These are phyloP conservation scores for Euleptes europaea DNA, from an alignment of 2,113 vertebrate species.

Conservation along the genomic window DNA sequence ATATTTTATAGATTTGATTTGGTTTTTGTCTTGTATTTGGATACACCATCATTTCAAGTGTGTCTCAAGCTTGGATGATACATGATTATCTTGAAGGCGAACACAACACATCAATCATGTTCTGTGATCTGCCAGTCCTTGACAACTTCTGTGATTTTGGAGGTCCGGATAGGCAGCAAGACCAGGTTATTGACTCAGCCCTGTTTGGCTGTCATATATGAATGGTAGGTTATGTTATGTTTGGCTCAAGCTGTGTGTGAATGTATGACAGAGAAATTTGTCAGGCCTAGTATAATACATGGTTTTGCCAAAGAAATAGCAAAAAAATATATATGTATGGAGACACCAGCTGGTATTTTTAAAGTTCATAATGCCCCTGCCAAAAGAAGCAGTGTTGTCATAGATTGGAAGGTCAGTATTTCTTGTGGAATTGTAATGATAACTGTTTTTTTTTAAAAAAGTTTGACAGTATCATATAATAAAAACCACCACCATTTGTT, in stretches of 20 bases:
- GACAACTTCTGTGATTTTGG: too few relatives aligned
- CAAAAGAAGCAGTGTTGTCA: slow-evolving; percentile 60
- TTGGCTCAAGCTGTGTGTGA: neutral
- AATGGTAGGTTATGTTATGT: neutral
- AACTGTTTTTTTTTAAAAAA: slow-evolving; percentile 29
- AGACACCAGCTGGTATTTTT: slow-evolving; percentile 42
- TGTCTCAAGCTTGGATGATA: too few relatives aligned
- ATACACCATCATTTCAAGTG: too few relatives aligned
- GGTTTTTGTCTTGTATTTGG: too few relatives aligned
- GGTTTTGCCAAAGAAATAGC: neutral
- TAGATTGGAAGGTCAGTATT: slow-evolving; percentile 49
- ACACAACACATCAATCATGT: too few relatives aligned
- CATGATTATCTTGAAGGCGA: too few relatives aligned
- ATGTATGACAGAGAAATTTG: neutral
- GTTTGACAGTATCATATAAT: neutral
- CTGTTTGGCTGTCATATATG: neutral
- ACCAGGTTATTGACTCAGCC: too few relatives aligned
- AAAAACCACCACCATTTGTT: slow-evolving; percentile 16
- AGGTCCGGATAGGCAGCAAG: too few relatives aligned
- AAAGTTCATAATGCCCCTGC: slow-evolving; percentile 62
- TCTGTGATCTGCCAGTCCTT: too few relatives aligned
- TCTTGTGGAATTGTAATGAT: slow-evolving; percentile 44
- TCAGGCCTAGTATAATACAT: neutral
- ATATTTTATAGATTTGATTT: too few relatives aligned
- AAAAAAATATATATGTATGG: slow-evolving; percentile 42